Evolutionary conservation across 1,140 invertebrate species (phyloP), one percentile per base, ranked within the genome.

Genomic region (Drosophila auraria): DNA sequence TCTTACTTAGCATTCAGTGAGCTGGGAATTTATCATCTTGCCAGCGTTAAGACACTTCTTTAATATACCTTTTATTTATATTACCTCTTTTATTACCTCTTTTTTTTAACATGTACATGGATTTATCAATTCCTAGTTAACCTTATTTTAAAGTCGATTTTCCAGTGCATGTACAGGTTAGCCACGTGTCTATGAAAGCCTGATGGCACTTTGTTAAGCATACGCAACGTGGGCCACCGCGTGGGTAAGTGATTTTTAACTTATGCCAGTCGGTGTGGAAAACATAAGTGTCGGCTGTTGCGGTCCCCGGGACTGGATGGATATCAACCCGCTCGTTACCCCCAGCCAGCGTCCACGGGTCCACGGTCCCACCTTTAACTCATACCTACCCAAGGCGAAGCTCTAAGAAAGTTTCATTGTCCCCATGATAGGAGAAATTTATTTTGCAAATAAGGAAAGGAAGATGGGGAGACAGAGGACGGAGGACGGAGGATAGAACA

Each of bases 241-340:
- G 62, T 53, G 51, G 49, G 62, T 79, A 76, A 80, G 76, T 80
- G 81, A 83, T 83, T 83, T 80, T 64, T 84, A 76, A 84, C 71
- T 80, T 84, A 71, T 84, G 78, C 60, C 71, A 68, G 69, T 54
- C 71, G 61, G 47, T 68, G 74, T 82, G 68, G 68, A 82, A 63
- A 30, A 49, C 42, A 57, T 61, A 45, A 57, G 61, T 65, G 72
- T 64, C 63, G 45, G 36, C 3, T 36, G 33, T 51, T 25, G 38
- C 36, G 56, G 36, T 58, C 54, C 23, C 20, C 14, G 14, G 25
- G 8, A 2, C 15, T 25, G 33, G 11, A 17, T 40, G 33, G 50
- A 30, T 27, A 23, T 25, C 38, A 45, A 20, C 38, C 49, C 36
- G 45, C 61, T 40, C 50, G 30, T 47, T 38, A 36, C 62, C 20